These are phyloP conservation scores for Athalia circularis DNA, from an alignment of 2,888 invertebrate species.

Conservation along the genomic window DNA sequence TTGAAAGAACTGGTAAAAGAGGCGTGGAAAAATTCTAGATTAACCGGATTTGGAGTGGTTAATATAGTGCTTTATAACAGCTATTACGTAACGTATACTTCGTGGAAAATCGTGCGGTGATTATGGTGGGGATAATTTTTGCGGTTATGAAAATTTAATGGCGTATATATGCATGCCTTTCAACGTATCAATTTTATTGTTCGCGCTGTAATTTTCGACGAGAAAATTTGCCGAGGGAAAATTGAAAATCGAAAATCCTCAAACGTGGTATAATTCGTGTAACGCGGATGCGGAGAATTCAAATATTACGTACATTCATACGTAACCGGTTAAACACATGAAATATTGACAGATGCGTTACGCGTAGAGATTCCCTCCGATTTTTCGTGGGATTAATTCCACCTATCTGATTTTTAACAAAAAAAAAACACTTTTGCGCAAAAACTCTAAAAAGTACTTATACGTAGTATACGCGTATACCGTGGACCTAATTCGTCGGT, in stretches of 20 bases:
- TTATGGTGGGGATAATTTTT: conserved; percentile 19
- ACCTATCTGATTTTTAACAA: conserved; percentile 61
- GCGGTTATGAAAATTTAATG: background rate
- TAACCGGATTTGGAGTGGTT: conserved; percentile 37
- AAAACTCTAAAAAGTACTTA: conserved; percentile 9
- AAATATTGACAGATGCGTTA: background rate
- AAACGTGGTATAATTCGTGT: background rate
- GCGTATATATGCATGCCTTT: background rate
- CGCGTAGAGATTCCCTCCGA: background rate
- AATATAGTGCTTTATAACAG: conserved; percentile 12
- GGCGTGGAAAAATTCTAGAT: conserved; percentile 35
- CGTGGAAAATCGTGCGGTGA: background rate
- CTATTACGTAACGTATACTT: background rate
- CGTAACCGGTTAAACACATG: too few relatives aligned
- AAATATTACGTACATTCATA: too few relatives aligned
- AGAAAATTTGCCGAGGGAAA: background rate
- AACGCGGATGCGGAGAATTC: too few relatives aligned
- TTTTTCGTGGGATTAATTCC: conserved; percentile 58
- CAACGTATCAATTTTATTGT: too few relatives aligned
- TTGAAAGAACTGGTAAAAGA: conserved; percentile 38
- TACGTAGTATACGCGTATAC: background rate
- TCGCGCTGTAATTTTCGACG: too few relatives aligned
- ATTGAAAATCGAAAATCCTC: background rate
- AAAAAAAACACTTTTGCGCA: conserved; percentile 42
- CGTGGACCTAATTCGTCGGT: conserved; percentile 57